Base-by-base conservation (phyloP, 2,797 vertebrate genomes). In the Anomalospiza imberbis region DNA sequence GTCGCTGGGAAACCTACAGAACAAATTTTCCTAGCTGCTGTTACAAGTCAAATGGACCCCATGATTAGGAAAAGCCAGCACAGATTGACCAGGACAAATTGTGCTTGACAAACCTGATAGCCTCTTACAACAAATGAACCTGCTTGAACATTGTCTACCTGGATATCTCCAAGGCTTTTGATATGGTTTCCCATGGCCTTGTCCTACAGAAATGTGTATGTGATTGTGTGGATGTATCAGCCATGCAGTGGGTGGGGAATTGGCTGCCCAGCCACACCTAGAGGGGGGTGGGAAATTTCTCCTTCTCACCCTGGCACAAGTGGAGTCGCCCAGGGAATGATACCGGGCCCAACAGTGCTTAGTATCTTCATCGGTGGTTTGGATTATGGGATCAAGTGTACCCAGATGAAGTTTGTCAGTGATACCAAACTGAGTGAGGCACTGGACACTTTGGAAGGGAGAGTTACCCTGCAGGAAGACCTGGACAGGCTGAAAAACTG, bases 311-410 rank as follows among this genome's bases (percentile, higher is more conserved):
- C 21, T 47, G 12, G 9, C 47, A 34, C 25, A 66, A n/a, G 20
- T 15, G 24, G 44, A 51, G 24, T 10, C 11, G 12, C 26, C 17
- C 45, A 11, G 12, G 13, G 24, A 73, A 34, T 0, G 0, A 45
- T 6, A 51, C 4, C 2, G 13, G 66, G 45, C 8, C 28, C 29
- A 66, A 28, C 0, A 0, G 18, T 29, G 21, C 17, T 57, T 1
- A 15, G 11, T 14, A 21, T 12, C 60, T n/a, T 45, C 75, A 57
- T 44, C 84, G 44, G 44, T 17, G 45, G 14, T 25, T 65, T 28
- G 18, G 16, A 44, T 38, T 32, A 24, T 20, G 51, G 22, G 22
- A 55, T 47, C 42, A 22, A 42, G 17, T 1, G 17, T 34, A 34
- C 3, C 14, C 10, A 3, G 31, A 32, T 61, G 15, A 36, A 55